phyloP scores from a whole-genome alignment of 2,797 vertebrate species.

The Macrochelys suwanniensis region DNA sequence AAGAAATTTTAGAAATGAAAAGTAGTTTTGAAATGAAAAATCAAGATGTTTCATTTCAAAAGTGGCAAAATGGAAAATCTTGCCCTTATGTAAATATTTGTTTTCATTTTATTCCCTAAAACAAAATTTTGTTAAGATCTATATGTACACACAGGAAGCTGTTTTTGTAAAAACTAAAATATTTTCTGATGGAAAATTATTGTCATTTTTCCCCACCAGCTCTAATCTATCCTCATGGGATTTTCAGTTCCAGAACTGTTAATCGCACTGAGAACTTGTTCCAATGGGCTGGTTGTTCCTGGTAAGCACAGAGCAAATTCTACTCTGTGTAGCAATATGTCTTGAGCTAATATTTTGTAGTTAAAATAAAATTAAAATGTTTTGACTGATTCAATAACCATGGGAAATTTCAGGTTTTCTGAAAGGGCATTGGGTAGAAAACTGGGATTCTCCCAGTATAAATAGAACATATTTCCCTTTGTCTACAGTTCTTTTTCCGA shows the following conservation, averaged over 20 bases:
- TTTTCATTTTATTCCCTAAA: too few relatives aligned
- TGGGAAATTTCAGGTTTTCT: neutral
- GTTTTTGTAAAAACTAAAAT: too few relatives aligned
- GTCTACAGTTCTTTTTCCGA: neutral
- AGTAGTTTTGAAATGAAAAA: too few relatives aligned
- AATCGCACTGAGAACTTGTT: neutral
- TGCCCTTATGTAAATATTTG: too few relatives aligned
- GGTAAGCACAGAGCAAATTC: constrained; percentile 32
- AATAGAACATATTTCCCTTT: neutral
- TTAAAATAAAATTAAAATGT: neutral
- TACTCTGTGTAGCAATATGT: neutral
- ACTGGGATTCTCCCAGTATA: neutral
- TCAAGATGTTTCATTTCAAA: too few relatives aligned
- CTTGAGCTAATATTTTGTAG: neutral
- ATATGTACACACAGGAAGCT: too few relatives aligned
- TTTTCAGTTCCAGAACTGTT: neutral
- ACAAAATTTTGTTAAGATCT: too few relatives aligned
- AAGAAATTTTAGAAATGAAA: too few relatives aligned
- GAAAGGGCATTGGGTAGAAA: neutral
- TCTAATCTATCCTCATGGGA: neutral
- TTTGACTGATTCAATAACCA: neutral
- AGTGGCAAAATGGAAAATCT: too few relatives aligned
- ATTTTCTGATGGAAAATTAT: too few relatives aligned
- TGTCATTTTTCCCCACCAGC: too few relatives aligned
- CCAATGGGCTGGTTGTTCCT: neutral